Evolutionary conservation across 2,113 vertebrate species (phyloP), one percentile per base, ranked within the genome.

Genomic region (Amazona guildingii): DNA sequence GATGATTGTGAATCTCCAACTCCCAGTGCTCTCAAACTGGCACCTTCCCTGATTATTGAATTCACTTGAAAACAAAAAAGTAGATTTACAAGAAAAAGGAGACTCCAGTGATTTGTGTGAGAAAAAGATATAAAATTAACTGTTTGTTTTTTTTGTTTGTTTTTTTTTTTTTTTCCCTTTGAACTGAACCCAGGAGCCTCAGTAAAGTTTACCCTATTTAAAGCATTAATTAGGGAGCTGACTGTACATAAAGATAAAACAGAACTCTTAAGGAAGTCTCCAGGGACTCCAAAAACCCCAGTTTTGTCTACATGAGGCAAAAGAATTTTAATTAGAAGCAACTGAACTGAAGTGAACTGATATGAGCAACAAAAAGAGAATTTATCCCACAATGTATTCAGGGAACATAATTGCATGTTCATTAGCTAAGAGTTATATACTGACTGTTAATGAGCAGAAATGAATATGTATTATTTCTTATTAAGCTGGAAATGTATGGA

Each of bases 241-340:
- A 95, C 95, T 89, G 91, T 94, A 97, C 95, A 87, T 96, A 97
- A 96, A 97, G 96, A 97, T 97, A 97, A 97, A 97, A 97, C 92
- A 96, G 95, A 92, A 94, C 94, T 96, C 81, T 92, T 95, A 92
- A 78, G 86, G 88, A 94, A 92, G n/a, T 94, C 96, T 96, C 77
- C n/a, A 63, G 86, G 66, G 96, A 91, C 49, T 94, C 73, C 1
- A 92, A 87, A 97, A 97, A 93, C 4, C 9, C 79, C 77, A 94
- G 88, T 95, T 97, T 97, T 96, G 96, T 96, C 96, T 96, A 91
- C 88, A 87, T 35, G 91, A 91, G 59, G 96, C 83, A 83, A 95
- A 97, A 94, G 92, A 96, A 97, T 97, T 97, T 97, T 97, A 97
- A 97, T 97, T 96, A 96, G 96, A 87, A 91, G 83, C 86, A 94